Conservation (phyloP, 37 sponge, comb jelly and placozoan genomes). For the Amphimedon queenslandica region DNA sequence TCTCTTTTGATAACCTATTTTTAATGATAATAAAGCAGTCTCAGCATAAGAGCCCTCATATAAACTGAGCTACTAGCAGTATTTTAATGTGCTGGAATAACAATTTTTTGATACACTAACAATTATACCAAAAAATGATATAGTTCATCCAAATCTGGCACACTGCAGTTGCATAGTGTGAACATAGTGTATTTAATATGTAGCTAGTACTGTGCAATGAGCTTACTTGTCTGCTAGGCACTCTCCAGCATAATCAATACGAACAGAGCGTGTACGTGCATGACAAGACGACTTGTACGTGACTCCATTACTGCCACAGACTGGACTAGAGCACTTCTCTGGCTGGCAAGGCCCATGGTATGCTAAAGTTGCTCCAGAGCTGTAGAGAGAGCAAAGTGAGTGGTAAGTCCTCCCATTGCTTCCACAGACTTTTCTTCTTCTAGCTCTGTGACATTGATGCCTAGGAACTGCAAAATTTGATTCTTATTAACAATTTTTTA, state of each 20-base stretch:
- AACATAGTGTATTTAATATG: not conserved
- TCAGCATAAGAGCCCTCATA: too few species aligned
- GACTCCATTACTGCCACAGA: constrained; percentile 51
- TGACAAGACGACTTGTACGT: constrained; percentile 55
- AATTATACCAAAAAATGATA: too few species aligned
- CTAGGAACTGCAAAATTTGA: not conserved
- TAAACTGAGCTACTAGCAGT: too few species aligned
- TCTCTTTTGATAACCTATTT: too few species aligned
- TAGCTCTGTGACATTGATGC: not conserved
- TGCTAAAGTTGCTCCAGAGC: constrained; percentile 17
- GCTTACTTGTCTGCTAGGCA: constrained; percentile 45
- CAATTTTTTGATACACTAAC: too few species aligned
- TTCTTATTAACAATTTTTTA: not conserved
- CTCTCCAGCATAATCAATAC: constrained; percentile 39
- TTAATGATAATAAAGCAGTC: too few species aligned
- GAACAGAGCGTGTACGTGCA: constrained; percentile 30
- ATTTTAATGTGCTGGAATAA: too few species aligned
- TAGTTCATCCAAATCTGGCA: too few species aligned
- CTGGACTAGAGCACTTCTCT: constrained; percentile 17
- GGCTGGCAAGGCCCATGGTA: constrained; percentile 43
- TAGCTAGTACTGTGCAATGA: too few species aligned
- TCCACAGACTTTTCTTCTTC: constrained; percentile 45
- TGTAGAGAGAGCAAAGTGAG: constrained; percentile 43
- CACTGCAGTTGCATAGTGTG: not conserved
- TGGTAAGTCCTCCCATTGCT: constrained; percentile 38